Base-by-base conservation (phyloP, 2,113 vertebrate species). In the Ailurus styani region DNA sequence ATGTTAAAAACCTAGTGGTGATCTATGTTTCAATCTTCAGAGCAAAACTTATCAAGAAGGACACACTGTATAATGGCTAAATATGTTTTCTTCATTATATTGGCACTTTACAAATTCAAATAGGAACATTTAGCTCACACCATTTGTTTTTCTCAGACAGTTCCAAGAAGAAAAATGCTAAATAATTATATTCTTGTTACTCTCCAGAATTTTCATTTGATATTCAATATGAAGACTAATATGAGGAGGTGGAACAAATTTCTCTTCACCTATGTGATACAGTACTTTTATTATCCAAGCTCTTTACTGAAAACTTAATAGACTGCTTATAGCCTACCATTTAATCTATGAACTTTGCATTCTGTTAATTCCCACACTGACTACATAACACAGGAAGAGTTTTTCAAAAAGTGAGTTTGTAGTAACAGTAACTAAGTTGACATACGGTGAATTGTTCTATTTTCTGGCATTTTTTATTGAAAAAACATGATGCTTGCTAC, bases 401-500 rank as follows among this genome's bases (percentile, higher is more conserved):
- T 98, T 97, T 97, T 97, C 50, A 79, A 98, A 90, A 98, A 96
- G 68, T 87, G 50, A 98, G 78, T 98, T 97, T 96, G 97, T 96
- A 96, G 91, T 95, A 98, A 98, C 94, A 98, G 95, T 95, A 98
- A 97, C 97, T 95, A 87, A 98, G 96, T 97, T 14, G 70, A 97
- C 98, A 98, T 98, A 98, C 2, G 93, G 98, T 98, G 98, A 98
- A 98, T 98, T 98, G 96, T 98, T 98, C 95, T 95, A 93, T 97
- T 97, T 97, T 93, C 88, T 97, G 88, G 73, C 50, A 70, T 92
- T 97, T 98, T 93, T 98, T 98, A 98, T 98, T 98, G 97, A 97
- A 98, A 98, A 98, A 99, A 96, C 97, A 98, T 95, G 98, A 97
- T 98, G 98, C 97, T 99, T 98, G 81, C 87, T 98, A 96, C 88